A percentile compares a stretch with the other conserved stretches of the same genome.
phyloP scores from a whole-genome alignment of 2,113 vertebrate genomes.

The Mastomys natalensis region DNA sequence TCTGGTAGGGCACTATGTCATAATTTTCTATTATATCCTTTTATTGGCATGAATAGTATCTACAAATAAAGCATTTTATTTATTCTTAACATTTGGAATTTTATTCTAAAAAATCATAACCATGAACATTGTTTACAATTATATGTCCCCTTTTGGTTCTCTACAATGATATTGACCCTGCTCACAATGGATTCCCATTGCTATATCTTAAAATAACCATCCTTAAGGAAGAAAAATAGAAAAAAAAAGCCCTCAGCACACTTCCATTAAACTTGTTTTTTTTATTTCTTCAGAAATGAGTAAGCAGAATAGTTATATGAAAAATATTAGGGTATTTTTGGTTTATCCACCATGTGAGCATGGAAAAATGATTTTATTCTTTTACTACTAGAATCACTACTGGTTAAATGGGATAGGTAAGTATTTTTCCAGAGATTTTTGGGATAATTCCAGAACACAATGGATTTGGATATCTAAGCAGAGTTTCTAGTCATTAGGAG shows the following conservation, averaged over 20 bases:
- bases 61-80: not conserved
- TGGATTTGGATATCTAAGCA: not conserved
- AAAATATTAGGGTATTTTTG: not conserved
- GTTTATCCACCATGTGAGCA: not conserved
- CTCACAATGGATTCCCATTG: not conserved
- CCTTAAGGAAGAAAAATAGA: not conserved
- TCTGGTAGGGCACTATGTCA: not conserved
- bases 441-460: not conserved
- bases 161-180: not conserved
- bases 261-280: not conserved
- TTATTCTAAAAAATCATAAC: not conserved
- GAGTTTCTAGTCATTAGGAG: not conserved
- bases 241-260: not conserved
- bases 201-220: not conserved
- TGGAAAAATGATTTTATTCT: not conserved
- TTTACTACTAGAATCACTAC: not conserved
- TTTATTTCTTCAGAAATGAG: not conserved
- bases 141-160: not conserved
- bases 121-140: not conserved
- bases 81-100: not conserved
- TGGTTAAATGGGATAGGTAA: not conserved
- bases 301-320: not conserved
- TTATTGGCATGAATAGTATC: not conserved
- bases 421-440: not conserved
- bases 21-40: not conserved